Conservation (phyloP, 64 coral and sea anemone genomes). For the Montipora efflorescens region DNA sequence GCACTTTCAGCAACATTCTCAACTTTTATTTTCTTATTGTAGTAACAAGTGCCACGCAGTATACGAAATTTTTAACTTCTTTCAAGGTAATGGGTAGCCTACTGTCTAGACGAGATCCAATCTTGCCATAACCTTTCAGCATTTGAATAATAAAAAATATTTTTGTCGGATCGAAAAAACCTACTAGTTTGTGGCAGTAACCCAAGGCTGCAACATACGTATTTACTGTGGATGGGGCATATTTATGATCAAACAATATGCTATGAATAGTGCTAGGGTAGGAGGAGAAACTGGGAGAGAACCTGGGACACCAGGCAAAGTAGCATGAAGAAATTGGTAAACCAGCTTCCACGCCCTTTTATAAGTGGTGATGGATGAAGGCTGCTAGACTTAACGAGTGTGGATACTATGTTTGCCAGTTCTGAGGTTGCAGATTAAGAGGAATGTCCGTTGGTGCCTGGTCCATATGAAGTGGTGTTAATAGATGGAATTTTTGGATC, state of each 20-base stretch:
- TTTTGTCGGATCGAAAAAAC: slow-evolving; percentile 19
- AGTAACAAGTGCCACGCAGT: too few species aligned
- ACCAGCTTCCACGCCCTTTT: slow-evolving; percentile 53
- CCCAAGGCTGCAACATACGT: slow-evolving; percentile 68
- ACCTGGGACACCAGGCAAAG: background rate
- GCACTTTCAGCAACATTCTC: too few species aligned
- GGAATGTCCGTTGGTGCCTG: slow-evolving; percentile 50
- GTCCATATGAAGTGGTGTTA: slow-evolving; percentile 46
- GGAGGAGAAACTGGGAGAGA: slow-evolving; percentile 16
- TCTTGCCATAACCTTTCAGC: slow-evolving; percentile 74
- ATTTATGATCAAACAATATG: slow-evolving; percentile 52
- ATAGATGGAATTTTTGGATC: slow-evolving; percentile 20
- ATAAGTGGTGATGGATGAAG: slow-evolving; percentile 62
- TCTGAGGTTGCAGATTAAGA: slow-evolving; percentile 65
- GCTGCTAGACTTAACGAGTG: slow-evolving; percentile 45
- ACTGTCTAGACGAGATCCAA: slow-evolving; percentile 46
- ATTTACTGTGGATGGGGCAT: slow-evolving; percentile 48
- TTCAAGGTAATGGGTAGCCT: slow-evolving; percentile 16
- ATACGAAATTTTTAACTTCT: too few species aligned
- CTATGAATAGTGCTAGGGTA: slow-evolving; percentile 37
- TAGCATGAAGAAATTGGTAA: slow-evolving; percentile 41
- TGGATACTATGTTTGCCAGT: slow-evolving; percentile 36
- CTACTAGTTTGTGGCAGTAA: slow-evolving; percentile 48
- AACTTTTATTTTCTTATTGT: too few species aligned
- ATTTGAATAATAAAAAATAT: slow-evolving; percentile 50